Evolutionary conservation across 1,140 invertebrate species (phyloP), one percentile per base, ranked within the genome.

Genomic region (Drosophila subpulchrella): DNA sequence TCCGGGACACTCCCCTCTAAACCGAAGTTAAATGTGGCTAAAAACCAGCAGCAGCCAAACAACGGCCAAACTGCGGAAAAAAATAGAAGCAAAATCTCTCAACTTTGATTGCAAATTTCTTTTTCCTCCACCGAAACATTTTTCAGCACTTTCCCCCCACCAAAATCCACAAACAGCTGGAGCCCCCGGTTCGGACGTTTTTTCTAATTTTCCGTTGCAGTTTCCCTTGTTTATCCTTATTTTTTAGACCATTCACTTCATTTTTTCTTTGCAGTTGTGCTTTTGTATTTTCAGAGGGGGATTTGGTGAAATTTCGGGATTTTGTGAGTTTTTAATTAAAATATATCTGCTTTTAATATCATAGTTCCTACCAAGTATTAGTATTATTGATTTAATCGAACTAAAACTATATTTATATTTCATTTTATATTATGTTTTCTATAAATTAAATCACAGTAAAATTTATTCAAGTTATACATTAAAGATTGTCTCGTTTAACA

Each of bases 101-200:
- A 86, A 76, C 83, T 88, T 86, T 82, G 83, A 86, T 86, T 86
- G 82, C 82, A 65, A 86, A 82, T 70, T 75, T 86, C 68, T 86
- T 78, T 86, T 58, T 62, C 70, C 67, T 65, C 44, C 59, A 66
- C 47, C 74, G 47, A 81, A 81, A 72, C 82, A 63, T 53, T 74
- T 67, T 86, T 70, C 61, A 53, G 47, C 60, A 20, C 53, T 54
- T 50, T 46, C 42, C 46, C 13, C 13, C 20, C 47, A 15, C 32
- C 20, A 66, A 66, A 53, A 68, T 54, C 47, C 65, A 41, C 65
- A 71, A 71, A 41, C 51, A 60, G 44, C 44, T 58, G 42, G 12
- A 38, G 30, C 38, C 47, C 58, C 39, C 30, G 44, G 20, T 38
- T 36, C 39, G 38, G 4, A 46, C 15, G 27, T 75, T 68, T 58